Evolutionary conservation across 64 coral and sea anemone genomes (phyloP).

Genomic region (Platygyra sinensis): DNA sequence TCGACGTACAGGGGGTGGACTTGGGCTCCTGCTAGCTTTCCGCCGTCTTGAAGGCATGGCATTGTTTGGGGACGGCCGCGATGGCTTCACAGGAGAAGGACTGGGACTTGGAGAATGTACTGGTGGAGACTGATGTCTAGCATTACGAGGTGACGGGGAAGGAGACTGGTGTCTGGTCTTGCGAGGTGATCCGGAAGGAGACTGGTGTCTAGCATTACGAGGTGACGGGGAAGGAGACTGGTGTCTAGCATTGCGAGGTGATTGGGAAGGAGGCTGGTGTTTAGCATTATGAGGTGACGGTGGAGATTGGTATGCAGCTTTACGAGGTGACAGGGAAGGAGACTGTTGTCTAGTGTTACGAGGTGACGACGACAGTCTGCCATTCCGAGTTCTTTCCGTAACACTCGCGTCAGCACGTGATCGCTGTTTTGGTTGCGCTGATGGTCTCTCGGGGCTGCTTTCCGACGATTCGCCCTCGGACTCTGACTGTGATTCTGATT

Average conservation of each 20-base stretch:
- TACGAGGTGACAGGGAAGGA: slow-evolving; percentile 4
- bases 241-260: not conserved
- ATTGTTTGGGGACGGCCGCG: not conserved
- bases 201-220: not conserved
- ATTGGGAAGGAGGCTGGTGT: not conserved
- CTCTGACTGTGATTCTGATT: slow-evolving; percentile 8
- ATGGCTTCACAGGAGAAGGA: not conserved
- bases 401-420: not conserved
- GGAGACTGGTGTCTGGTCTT: not conserved
- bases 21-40: slow-evolving; percentile 10
- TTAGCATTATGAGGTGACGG: no score
- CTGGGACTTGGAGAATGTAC: not conserved
- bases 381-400: not conserved
- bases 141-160: slow-evolving; percentile 2
- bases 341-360: not conserved
- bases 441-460: not conserved
- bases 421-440: not conserved
- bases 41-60: not conserved
- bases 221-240: slow-evolving; percentile 3
- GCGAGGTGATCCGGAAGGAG: not conserved
- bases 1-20: slow-evolving; percentile 5
- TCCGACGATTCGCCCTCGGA: slow-evolving; percentile 1
- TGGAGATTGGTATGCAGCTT: no score
- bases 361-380: not conserved
- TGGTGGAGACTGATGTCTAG: not conserved